Conservation (phyloP, 2,888 invertebrate species). For the Hetaerina titia region DNA sequence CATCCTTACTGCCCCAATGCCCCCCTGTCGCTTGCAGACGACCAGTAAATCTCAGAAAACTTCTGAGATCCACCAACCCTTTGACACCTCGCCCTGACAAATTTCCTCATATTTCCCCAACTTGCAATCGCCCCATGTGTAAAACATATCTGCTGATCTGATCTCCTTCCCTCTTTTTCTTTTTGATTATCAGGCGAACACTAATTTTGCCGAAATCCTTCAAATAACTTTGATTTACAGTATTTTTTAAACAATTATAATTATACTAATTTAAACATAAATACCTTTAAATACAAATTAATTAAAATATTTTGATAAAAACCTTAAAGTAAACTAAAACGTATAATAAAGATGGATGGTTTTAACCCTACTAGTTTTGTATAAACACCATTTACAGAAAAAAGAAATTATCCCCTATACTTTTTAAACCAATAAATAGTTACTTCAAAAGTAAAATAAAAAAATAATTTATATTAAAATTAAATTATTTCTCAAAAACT, state of each 20-base stretch:
- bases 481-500: constrained; percentile 83
- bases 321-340: constrained; percentile 77
- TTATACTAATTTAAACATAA: constrained; percentile 69
- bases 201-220: constrained; percentile 84
- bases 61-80: too few relatives aligned
- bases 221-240: constrained; percentile 74
- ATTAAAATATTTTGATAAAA: constrained; percentile 77
- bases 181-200: constrained; percentile 88
- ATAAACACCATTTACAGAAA: constrained; percentile 65
- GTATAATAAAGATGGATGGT: constrained; percentile 80
- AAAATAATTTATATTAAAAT: constrained; percentile 75
- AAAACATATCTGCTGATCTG: too few relatives aligned
- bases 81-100: too few relatives aligned
- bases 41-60: too few relatives aligned
- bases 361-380: constrained; percentile 79
- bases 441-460: background rate
- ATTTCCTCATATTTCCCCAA: too few relatives aligned
- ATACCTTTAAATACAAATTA: constrained; percentile 77
- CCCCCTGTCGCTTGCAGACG: too few relatives aligned
- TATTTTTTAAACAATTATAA: constrained; percentile 72
- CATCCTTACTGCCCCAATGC: too few relatives aligned
- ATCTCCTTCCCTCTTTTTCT: too few relatives aligned
- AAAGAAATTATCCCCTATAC: constrained; percentile 82
- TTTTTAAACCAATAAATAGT: constrained; percentile 76
- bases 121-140: too few relatives aligned